Base-by-base conservation (phyloP, 1,140 invertebrate genomes). In the Danaus plexippus region DNA sequence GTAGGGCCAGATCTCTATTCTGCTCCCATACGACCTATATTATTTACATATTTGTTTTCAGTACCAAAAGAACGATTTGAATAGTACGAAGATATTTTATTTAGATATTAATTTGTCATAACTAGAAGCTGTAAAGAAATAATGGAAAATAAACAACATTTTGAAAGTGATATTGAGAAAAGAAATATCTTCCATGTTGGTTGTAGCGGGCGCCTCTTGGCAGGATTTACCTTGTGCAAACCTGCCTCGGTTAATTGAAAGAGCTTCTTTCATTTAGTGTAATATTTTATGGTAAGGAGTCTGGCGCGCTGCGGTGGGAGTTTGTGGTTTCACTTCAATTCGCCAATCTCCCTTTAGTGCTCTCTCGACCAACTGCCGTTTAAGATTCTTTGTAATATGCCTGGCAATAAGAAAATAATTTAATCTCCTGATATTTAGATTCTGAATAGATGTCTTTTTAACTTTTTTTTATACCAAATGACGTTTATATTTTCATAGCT, bases 181-280 rank as follows among this genome's bases (percentile, higher is more conserved):
- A 73, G 71, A 71, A 74, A 73, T 73, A 70, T 75, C 78, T 67
- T 57, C 55, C 61, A 51, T 63, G 56, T 65, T 64, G 59, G 70
- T 69, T 68, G 57, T 65, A 63, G 43, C 64, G 69, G 61, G 60
- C 71, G 67, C 61, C 74, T 77, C 73, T 74, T 76, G 63, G 70
- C 68, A 72, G 68, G 73, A 79, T 82, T 81, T 82, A 75, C 75
- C 71, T 83, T 77, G 78, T 75, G 75, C 78, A 75, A 82, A 84
- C 77, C 73, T 77, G 74, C 73, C 76, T 78, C 77, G 61, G 73
- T 80, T 86, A 86, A 86, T 84, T 84, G 79, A 83, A 84, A 84
- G 77, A 82, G 78, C 79, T 80, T 77, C 76, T 83, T 82, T 83
- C 80, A 73, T 78, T 77, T 78, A 73, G 71, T 71, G 74, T 83